Percentiles rank a stretch among this genome's conserved stretches.
Conservation (phyloP, 2,113 vertebrate genomes). For the Phyllostomus discolor region DNA sequence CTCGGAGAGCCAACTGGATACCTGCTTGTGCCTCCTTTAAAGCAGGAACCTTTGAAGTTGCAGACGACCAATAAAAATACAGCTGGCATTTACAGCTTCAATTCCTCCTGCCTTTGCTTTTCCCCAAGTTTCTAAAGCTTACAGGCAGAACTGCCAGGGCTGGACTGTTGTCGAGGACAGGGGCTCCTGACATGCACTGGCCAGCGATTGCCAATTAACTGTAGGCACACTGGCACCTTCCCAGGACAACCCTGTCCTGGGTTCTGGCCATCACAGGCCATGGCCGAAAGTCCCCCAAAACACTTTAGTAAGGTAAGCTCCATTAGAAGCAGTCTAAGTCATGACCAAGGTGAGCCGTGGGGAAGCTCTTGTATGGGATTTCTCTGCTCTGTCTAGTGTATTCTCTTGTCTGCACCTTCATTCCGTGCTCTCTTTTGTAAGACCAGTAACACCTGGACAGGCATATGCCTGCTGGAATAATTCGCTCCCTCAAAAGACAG, state of each 20-base stretch:
- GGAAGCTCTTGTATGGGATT: background rate
- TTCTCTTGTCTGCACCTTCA: background rate
- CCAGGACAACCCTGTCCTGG: background rate
- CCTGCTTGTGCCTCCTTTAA: constrained; percentile 77
- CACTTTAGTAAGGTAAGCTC: background rate
- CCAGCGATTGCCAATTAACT: background rate
- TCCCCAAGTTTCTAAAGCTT: constrained; percentile 56
- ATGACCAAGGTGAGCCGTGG: background rate
- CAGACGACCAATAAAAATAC: constrained; percentile 83
- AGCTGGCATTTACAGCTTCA: constrained; percentile 78
- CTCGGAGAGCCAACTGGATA: constrained; percentile 67
- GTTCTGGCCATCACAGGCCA: background rate
- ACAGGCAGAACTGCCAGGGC: constrained; percentile 33
- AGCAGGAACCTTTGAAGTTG: constrained; percentile 83
- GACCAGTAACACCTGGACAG: background rate
- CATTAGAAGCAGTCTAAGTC: background rate
- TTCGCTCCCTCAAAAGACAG: background rate
- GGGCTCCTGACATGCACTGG: background rate
- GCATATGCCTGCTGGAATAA: background rate
- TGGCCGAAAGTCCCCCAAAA: background rate
- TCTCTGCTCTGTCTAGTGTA: too few relatives aligned
- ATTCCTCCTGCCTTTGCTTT: constrained; percentile 39
- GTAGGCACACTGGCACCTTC: background rate
- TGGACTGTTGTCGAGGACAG: constrained; percentile 32
- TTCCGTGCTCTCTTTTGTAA: background rate